Conservation (phyloP, 1,140 invertebrate species). For the Belonocnema kinseyi region DNA sequence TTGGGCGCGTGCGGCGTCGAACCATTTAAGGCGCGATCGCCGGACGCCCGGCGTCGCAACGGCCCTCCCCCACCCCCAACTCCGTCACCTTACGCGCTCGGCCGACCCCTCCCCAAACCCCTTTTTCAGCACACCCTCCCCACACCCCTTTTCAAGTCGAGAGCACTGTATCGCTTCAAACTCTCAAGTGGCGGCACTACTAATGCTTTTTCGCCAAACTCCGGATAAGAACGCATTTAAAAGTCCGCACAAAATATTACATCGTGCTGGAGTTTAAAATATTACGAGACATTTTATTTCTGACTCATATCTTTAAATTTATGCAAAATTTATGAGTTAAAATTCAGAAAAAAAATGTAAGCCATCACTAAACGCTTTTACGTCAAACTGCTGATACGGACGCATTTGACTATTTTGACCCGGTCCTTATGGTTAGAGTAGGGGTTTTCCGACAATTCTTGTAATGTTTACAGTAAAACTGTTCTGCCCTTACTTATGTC, state of each 20-base stretch:
- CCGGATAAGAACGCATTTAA: neutral
- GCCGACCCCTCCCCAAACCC: conserved; percentile 19
- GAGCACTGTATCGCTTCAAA: conserved; percentile 26
- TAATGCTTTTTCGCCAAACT: conserved; percentile 30
- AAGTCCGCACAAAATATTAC: conserved; percentile 5
- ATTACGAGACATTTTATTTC: neutral
- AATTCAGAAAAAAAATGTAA: too few species aligned
- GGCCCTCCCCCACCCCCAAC: conserved; percentile 52
- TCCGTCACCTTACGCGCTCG: conserved; percentile 35
- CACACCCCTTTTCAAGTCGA: neutral
- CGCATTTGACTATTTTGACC: too few species aligned
- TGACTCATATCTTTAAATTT: too few species aligned
- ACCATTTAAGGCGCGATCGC: conserved; percentile 76
- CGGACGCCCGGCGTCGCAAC: conserved; percentile 73
- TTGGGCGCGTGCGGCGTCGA: conserved; percentile 75
- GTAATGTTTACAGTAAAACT: too few species aligned
- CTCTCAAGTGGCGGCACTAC: conserved; percentile 14
- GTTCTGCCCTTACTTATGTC: too few species aligned
- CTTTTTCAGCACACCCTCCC: conserved; percentile 38
- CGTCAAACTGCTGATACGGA: too few species aligned
- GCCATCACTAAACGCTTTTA: too few species aligned
- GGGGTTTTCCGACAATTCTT: too few species aligned
- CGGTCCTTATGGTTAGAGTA: too few species aligned
- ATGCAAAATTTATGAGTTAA: too few species aligned
- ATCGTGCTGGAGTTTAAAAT: neutral